Conservation (phyloP, 2,797 vertebrate genomes). For the Acipenser transmontanus region DNA sequence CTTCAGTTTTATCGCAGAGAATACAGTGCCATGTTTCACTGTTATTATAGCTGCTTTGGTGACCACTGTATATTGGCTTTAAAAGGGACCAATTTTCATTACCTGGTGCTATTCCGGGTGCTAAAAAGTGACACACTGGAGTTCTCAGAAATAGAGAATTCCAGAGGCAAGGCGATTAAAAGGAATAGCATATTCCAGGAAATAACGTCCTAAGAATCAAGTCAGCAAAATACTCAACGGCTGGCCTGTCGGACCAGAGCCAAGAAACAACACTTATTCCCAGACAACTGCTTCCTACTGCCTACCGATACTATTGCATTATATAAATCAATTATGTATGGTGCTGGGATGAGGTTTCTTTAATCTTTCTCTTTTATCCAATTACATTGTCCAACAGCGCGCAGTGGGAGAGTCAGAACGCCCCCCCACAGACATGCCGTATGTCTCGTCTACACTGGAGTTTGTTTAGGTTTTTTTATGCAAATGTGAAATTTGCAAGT, state of each 20-base stretch:
- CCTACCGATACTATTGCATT: background rate
- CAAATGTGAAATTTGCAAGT: too few species aligned
- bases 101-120: too few species aligned
- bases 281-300: background rate
- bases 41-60: too few species aligned
- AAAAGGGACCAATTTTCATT: too few species aligned
- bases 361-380: conserved; percentile 3
- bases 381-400: background rate
- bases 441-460: too few species aligned
- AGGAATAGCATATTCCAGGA: background rate
- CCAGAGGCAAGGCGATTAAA: background rate
- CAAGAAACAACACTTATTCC: background rate
- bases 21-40: too few species aligned
- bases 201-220: background rate
- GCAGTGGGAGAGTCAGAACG: background rate
- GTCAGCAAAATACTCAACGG: background rate
- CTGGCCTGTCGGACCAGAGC: background rate
- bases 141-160: background rate
- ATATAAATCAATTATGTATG: conserved; percentile 3
- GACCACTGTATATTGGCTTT: too few species aligned
- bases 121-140: too few species aligned
- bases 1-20: too few species aligned
- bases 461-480: too few species aligned
- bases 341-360: background rate
- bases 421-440: background rate